These are phyloP conservation scores for Carabus problematicus DNA, from an alignment of 2,888 invertebrate species.

Conservation along the genomic window DNA sequence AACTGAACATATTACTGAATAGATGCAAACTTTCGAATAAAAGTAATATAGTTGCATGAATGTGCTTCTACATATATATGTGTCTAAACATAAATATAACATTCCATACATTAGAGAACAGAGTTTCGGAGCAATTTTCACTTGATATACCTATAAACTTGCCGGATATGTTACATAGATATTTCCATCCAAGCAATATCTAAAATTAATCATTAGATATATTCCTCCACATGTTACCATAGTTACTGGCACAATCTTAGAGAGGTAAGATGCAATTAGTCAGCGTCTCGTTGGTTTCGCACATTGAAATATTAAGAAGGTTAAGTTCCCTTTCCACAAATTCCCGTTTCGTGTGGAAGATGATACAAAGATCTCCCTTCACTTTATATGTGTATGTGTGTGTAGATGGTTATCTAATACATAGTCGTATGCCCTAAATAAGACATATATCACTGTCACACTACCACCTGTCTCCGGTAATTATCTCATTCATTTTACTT, in stretches of 20 bases:
- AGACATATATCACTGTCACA: constrained; percentile 32
- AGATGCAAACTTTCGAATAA: too few species aligned
- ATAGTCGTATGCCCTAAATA: constrained; percentile 15
- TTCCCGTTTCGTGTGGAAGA: not conserved
- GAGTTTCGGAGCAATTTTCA: too few species aligned
- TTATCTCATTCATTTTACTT: constrained; percentile 39
- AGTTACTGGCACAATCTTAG: not conserved
- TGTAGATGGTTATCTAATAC: not conserved
- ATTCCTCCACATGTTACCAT: constrained; percentile 8
- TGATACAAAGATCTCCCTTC: constrained; percentile 25
- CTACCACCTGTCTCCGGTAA: constrained; percentile 12
- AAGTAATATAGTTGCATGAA: too few species aligned
- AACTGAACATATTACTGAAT: too few species aligned
- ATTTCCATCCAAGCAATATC: constrained; percentile 11
- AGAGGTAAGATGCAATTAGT: constrained; percentile 24
- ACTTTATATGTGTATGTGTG: not conserved
- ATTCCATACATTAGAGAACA: too few species aligned
- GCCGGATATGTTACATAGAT: too few species aligned
- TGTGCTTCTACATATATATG: too few species aligned
- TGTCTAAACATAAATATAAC: too few species aligned
- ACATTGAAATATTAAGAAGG: constrained; percentile 23
- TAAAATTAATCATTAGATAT: constrained; percentile 22
- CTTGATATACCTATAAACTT: too few species aligned
- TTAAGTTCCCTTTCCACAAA: constrained; percentile 8
- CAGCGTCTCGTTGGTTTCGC: constrained; percentile 12